Base-by-base conservation (phyloP, 2,113 vertebrate species). In the Tympanuchus pallidicinctus region DNA sequence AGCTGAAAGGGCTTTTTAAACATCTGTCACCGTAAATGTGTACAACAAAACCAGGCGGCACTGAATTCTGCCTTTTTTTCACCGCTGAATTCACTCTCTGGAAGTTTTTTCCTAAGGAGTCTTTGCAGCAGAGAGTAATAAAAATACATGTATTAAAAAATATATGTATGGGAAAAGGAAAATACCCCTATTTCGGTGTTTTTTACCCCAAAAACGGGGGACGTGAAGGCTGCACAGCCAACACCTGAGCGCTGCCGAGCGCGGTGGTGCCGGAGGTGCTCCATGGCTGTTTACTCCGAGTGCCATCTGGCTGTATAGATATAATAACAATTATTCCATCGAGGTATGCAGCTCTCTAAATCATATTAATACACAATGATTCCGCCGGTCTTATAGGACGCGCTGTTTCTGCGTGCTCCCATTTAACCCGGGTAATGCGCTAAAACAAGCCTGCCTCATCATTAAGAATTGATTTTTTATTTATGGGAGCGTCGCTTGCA, bases 391-490 rank as follows among this genome's bases (percentile, higher is more conserved):
- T 97, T 96, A 66, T 63, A 97, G 97, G 96, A 86, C 96, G 90
- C 32, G 96, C 97, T 97, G 97, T 88, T 96, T 85, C 95, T 78
- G 89, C 65, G 89, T 92, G 97, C 97, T 98, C 97, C 97, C 97
- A 96, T 97, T 98, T 98, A 98, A 98, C 98, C 98, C 79, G 97
- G 97, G 95, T 95, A 97, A 98, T 85, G 97, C 21, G 71, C 97
- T 96, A 88, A 96, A 94, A 97, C 97, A 85, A 95, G 97, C 83
- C 95, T 84, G 97, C 96, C 97, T 97, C 98, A 76, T 97, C 97
- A 94, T 98, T 97, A 97, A 96, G 97, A 97, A 98, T 97, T 97
- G 98, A 98, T 98, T 98, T 97, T 97, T 98, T 97, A 98, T 98
- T 98, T 97, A 98, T 97, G 97, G 61, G 96, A 40, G 60, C 56